Evolutionary conservation across 2,797 vertebrate species (phyloP), one percentile per base, ranked within the genome.

Genomic region (Argentina silus): DNA sequence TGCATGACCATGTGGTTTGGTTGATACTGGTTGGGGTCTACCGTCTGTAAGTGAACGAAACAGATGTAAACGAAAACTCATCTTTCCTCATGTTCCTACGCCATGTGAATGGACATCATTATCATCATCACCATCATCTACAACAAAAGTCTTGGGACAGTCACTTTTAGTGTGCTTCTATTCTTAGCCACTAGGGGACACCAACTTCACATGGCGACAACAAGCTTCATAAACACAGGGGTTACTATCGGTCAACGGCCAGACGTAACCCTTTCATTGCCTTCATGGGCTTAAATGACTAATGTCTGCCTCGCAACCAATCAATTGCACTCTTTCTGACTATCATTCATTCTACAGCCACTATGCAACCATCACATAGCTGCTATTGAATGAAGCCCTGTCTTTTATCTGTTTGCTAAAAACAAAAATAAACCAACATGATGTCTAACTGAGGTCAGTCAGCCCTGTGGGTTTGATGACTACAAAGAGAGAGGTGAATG

Each of bases 221-320:
- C 57, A 57, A 2, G 21, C 48, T 15, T 27, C 61, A 42, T 7
- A 9, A 36, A 67, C 67, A 12, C 6, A 0, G 74, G 71, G 91
- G 89, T 93, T 66, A 93, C 91, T 90, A 62, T 73, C 48, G 91
- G 91, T 86, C 89, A 91, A 77, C 72, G 79, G 69, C 85, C 85
- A 77, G 68, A 14, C 84, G 86, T 89, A 87, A 84, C 83, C 75
- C 76, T 1, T 65, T 10, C 43, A 47, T 72, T 70, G 78, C n/a
- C 42, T 73, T 80, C 66, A 65, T 71, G 79, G 66, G 67, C 76
- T 50, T 79, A 61, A 78, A 70, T 68, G 66, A 36, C 19, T 3
- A 63, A 68, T 11, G 19, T 27, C 61, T 48, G 77, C 23, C 76
- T 77, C 85, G 77, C 83, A 74, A 77, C 85, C 81, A 83, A 86